Conservation (phyloP, 1,140 invertebrate species). For the Hylaeus anthracinus region DNA sequence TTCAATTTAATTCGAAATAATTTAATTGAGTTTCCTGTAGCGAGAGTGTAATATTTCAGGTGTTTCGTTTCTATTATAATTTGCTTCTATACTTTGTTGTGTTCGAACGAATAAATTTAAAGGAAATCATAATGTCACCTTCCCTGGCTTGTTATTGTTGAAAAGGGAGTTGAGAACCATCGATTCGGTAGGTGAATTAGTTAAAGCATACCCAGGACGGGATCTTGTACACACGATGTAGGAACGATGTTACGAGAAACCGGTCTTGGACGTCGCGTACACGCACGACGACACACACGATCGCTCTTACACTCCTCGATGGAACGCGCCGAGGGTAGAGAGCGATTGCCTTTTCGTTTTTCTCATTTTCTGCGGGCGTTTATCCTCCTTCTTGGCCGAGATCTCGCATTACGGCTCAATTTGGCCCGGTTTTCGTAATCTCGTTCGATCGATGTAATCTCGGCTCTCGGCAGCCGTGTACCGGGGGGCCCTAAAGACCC, state of each 20-base stretch:
- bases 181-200: slow-evolving; percentile 72
- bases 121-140: too few species aligned
- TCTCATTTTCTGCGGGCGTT: slow-evolving; percentile 64
- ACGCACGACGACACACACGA: slow-evolving; percentile 16
- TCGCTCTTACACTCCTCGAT: background rate
- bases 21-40: too few species aligned
- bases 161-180: slow-evolving; percentile 44
- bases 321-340: background rate
- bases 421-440: slow-evolving; percentile 67
- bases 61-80: too few species aligned
- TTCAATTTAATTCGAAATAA: too few species aligned
- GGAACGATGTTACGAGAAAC: slow-evolving; percentile 76
- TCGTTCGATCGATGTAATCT: slow-evolving; percentile 68
- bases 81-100: too few species aligned
- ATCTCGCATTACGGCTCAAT: slow-evolving; percentile 67
- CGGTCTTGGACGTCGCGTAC: slow-evolving; percentile 67
- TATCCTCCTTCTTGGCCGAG: slow-evolving; percentile 57
- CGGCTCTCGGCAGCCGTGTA: slow-evolving; percentile 55
- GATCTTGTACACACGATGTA: slow-evolving; percentile 77
- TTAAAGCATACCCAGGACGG: slow-evolving; percentile 69
- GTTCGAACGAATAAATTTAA: too few species aligned
- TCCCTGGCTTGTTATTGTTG: too few species aligned
- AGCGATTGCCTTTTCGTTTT: slow-evolving; percentile 53
- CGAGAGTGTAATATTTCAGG: too few species aligned
- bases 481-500: slow-evolving; percentile 49